phyloP scores from a whole-genome alignment of 1,140 invertebrate genomes.

The Thaumatotibia leucotreta region DNA sequence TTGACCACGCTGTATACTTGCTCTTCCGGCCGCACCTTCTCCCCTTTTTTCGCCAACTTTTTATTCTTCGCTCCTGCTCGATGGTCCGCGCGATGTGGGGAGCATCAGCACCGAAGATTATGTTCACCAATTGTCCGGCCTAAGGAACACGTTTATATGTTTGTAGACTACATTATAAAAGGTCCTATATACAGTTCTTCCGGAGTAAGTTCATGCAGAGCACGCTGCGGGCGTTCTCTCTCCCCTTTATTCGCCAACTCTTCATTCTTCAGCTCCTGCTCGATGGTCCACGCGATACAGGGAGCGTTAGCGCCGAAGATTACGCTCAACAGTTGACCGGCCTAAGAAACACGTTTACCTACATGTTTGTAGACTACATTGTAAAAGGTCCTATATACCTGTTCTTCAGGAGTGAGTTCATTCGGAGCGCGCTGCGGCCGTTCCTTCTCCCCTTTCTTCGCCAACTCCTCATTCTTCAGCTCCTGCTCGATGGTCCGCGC shows the following conservation, averaged over 20 bases:
- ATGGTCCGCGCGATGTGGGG: slow-evolving; percentile 86
- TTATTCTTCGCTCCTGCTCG: slow-evolving; percentile 81
- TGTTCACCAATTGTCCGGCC: slow-evolving; percentile 88
- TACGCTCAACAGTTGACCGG: slow-evolving; percentile 87
- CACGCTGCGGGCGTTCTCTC: slow-evolving; percentile 48
- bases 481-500: slow-evolving; percentile 85
- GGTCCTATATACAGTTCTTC: no score
- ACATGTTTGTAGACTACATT: no score
- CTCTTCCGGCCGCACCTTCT: slow-evolving; percentile 70
- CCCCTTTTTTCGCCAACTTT: slow-evolving; percentile 64
- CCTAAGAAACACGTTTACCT: no score
- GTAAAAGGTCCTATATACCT: no score
- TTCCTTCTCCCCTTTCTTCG: slow-evolving; percentile 57
- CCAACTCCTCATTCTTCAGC: slow-evolving; percentile 78
- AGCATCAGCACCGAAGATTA: slow-evolving; percentile 91
- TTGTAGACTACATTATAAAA: no score
- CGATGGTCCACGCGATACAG: slow-evolving; percentile 84
- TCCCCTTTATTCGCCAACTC: slow-evolving; percentile 67
- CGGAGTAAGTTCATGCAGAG: no score
- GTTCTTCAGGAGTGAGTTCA: slow-evolving; percentile 77
- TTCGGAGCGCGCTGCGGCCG: slow-evolving; percentile 70
- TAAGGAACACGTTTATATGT: no score
- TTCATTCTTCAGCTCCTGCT: slow-evolving; percentile 81
- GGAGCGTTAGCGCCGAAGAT: slow-evolving; percentile 93
- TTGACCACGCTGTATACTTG: no score